A percentile compares a stretch with the other conserved stretches of the same genome.
These are phyloP conservation scores for Epinephelus malabaricus DNA, from an alignment of 2,797 vertebrate species.

Conservation along the genomic window DNA sequence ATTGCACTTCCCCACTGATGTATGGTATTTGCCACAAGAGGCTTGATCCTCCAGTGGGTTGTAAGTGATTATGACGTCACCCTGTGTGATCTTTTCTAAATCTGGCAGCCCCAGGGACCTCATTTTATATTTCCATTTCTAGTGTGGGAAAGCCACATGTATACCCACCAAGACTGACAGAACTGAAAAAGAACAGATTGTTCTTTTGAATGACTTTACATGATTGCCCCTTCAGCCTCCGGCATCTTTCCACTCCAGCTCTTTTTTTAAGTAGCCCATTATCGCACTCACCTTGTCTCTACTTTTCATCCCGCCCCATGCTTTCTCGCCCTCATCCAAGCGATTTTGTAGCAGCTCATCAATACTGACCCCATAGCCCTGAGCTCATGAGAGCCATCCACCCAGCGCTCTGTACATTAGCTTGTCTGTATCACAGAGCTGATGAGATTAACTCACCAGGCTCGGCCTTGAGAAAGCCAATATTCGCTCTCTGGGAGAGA, in stretches of 20 bases:
- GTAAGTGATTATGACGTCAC: conserved; percentile 51
- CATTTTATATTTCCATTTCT: conserved; percentile 70
- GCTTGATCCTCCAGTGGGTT: conserved; percentile 41
- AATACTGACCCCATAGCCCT: conserved; percentile 50
- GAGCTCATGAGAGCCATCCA: conserved; percentile 45
- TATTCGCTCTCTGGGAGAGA: conserved; percentile 44
- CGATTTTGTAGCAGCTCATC: conserved; percentile 48
- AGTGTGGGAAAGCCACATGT: conserved; percentile 75
- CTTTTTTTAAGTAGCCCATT: conserved; percentile 29
- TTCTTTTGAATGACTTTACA: conserved; percentile 41
- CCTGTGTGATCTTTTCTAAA: conserved; percentile 68
- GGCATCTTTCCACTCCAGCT: background rate
- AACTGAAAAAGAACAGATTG: conserved; percentile 23
- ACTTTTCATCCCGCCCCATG: conserved; percentile 1
- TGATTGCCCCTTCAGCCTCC: conserved; percentile 22
- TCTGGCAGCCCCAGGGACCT: conserved; percentile 60
- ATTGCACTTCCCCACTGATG: background rate
- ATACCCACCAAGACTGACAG: conserved; percentile 30
- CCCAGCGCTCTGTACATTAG: conserved; percentile 51
- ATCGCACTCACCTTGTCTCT: conserved; percentile 19
- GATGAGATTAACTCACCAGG: conserved; percentile 65
- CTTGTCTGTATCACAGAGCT: conserved; percentile 57
- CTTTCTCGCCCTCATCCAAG: conserved; percentile 11
- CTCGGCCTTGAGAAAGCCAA: conserved; percentile 43
- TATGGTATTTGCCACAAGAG: conserved; percentile 25